phyloP scores from a whole-genome alignment of 1,140 invertebrate genomes.

The Paracyclopina nana region DNA sequence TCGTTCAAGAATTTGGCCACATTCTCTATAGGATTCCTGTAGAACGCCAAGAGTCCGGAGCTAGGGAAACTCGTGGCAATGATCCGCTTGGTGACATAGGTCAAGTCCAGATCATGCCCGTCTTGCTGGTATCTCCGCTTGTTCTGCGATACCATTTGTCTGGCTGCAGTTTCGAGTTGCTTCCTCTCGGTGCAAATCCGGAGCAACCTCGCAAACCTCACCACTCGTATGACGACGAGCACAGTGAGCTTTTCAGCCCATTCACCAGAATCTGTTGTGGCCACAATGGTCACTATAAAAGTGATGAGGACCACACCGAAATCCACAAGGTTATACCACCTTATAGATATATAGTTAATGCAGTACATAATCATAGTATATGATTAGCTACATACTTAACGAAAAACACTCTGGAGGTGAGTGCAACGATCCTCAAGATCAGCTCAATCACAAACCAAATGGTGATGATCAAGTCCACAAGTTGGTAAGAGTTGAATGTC shows the following conservation, averaged over 20 bases:
- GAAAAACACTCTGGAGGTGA: slow-evolving; percentile 25
- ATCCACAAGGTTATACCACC: slow-evolving; percentile 30
- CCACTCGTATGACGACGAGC: slow-evolving; percentile 28
- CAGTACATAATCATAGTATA: no score
- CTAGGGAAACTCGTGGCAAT: slow-evolving; percentile 43
- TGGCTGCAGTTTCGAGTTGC: slow-evolving; percentile 28
- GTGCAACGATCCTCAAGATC: slow-evolving; percentile 23
- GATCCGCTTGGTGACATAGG: slow-evolving; percentile 36
- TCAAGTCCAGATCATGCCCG: slow-evolving; percentile 38
- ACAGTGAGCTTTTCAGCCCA: slow-evolving; percentile 22
- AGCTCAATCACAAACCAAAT: slow-evolving; percentile 28
- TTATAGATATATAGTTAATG: no score
- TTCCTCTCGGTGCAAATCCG: slow-evolving; percentile 29
- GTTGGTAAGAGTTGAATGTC: neutral
- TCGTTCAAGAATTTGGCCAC: slow-evolving; percentile 36
- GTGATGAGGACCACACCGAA: slow-evolving; percentile 29
- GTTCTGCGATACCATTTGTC: slow-evolving; percentile 36
- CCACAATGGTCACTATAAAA: slow-evolving; percentile 29
- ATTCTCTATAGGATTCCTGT: slow-evolving; percentile 34
- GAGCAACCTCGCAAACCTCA: slow-evolving; percentile 30
- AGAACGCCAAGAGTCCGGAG: slow-evolving; percentile 33
- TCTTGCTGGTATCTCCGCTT: slow-evolving; percentile 35
- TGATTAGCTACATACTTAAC: no score
- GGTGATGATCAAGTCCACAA: slow-evolving; percentile 24
- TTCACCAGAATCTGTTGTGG: slow-evolving; percentile 22